phyloP scores from a whole-genome alignment of 2,888 invertebrate species.

The Hemithea aestivaria region DNA sequence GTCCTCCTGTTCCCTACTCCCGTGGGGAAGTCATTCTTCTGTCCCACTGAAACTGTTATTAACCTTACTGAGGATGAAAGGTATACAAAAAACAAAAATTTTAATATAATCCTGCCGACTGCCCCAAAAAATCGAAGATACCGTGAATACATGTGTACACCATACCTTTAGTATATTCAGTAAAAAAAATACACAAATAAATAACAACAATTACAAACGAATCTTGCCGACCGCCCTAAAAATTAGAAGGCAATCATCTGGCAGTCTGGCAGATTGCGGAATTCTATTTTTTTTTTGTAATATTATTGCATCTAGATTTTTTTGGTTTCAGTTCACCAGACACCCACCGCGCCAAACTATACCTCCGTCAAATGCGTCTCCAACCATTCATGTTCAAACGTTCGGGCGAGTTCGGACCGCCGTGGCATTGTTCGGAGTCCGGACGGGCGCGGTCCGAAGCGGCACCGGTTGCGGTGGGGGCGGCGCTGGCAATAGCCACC shows the following conservation, averaged over 20 bases:
- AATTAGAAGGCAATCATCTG: too few relatives aligned
- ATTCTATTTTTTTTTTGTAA: too few relatives aligned
- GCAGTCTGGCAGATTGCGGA: too few relatives aligned
- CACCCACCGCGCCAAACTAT: conserved; percentile 80
- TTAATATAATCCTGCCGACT: too few relatives aligned
- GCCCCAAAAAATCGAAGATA: too few relatives aligned
- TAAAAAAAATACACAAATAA: too few relatives aligned
- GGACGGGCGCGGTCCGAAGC: conserved; percentile 85
- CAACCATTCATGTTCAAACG: conserved; percentile 95
- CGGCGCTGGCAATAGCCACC: conserved; percentile 89
- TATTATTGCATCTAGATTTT: too few relatives aligned
- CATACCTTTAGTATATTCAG: too few relatives aligned
- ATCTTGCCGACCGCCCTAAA: too few relatives aligned
- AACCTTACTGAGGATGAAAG: conserved; percentile 77
- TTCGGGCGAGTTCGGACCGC: conserved; percentile 82
- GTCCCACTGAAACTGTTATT: conserved; percentile 84
- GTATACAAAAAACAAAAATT: conserved; percentile 28
- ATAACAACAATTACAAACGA: too few relatives aligned
- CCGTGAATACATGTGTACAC: too few relatives aligned
- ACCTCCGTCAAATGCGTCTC: conserved; percentile 84
- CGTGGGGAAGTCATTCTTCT: conserved; percentile 90
- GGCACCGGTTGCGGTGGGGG: conserved; percentile 86
- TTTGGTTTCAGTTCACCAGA: conserved; percentile 45
- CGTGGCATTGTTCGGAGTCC: conserved; percentile 81
- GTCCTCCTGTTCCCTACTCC: conserved; percentile 90